Percentiles rank a stretch among this genome's conserved stretches.
These are phyloP conservation scores for Mixornis gularis DNA, from an alignment of 2,113 vertebrate species.

Conservation along the genomic window DNA sequence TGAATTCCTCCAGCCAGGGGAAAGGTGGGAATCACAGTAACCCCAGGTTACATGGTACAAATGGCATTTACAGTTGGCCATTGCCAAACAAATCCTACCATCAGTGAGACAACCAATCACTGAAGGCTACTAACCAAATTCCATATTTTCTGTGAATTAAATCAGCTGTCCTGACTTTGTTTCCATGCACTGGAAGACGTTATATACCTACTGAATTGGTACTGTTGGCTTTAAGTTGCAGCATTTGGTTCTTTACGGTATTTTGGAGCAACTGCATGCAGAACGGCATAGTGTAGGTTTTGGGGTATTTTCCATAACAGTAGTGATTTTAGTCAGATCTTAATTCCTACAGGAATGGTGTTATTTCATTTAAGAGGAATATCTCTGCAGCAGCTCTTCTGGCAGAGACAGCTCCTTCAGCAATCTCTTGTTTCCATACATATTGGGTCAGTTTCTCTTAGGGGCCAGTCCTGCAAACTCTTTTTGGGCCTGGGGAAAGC, in stretches of 20 bases:
- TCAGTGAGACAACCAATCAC: not conserved
- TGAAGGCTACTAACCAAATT: not conserved
- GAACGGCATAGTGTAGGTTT: not conserved
- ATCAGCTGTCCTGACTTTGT: not conserved
- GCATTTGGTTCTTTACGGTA: not conserved
- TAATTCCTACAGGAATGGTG: not conserved
- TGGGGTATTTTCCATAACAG: not conserved
- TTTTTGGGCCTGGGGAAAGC: not conserved
- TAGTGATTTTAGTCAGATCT: not conserved
- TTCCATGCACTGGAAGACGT: not conserved
- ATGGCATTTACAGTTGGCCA: not conserved
- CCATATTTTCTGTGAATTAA: not conserved
- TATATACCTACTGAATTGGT: not conserved
- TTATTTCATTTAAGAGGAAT: not conserved
- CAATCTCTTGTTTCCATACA: not conserved
- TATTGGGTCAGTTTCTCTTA: not conserved
- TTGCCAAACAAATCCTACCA: not conserved
- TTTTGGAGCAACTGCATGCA: not conserved
- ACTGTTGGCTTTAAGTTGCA: not conserved
- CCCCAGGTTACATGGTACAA: not conserved
- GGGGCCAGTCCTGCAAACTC: not conserved
- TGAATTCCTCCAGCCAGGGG: not conserved
- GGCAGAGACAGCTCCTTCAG: not conserved
- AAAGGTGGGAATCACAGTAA: not conserved
- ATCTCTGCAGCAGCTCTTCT: not conserved